Evolutionary conservation across 2,113 vertebrate genomes (phyloP), one percentile per base, ranked within the genome.

Genomic region (Dasyurus viverrinus): DNA sequence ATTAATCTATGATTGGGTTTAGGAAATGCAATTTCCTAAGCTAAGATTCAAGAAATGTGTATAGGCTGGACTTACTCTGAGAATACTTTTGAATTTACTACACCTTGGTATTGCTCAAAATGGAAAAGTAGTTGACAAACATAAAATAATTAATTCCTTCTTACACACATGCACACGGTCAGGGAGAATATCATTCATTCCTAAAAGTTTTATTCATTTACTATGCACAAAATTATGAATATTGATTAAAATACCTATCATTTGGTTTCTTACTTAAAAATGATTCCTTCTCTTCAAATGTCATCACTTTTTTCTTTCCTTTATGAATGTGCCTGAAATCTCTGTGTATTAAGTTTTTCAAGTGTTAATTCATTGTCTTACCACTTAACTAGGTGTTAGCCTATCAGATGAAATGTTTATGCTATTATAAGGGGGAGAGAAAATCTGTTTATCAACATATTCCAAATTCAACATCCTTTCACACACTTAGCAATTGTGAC

Each of bases 401-500:
- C 36, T 16, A 68, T 68, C 60, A 68, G 30, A 36, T 68, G 60
- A 57, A 57, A 30, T 57, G 55, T 94, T 84, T 95, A 4, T 91
- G 23, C 68, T 97, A 92, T 97, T 96, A 42, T 46, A 53, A 54
- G 97, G 95, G 89, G 96, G 96, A 89, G 36, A 91, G 36, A 94
- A 94, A 93, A 93, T 89, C 3, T 96, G 53, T 95, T 97, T 97
- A 90, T 89, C 95, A 97, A 95, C 55, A 97, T 89, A 96, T 95
- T 95, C 54, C 91, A 93, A 42, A 92, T 94, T 97, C 94, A 96
- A 93, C 93, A 96, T 97, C 91, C 68, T 95, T 96, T 95, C 91
- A 95, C 89, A 95, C 89, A 95, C 96, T 95, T 48, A 89, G 48
- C 94, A 96, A 92, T 36, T 94, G 76, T 97, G 92, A 96, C 94